Conservation (phyloP, 2,888 invertebrate genomes). For the Hylaea fasciaria region DNA sequence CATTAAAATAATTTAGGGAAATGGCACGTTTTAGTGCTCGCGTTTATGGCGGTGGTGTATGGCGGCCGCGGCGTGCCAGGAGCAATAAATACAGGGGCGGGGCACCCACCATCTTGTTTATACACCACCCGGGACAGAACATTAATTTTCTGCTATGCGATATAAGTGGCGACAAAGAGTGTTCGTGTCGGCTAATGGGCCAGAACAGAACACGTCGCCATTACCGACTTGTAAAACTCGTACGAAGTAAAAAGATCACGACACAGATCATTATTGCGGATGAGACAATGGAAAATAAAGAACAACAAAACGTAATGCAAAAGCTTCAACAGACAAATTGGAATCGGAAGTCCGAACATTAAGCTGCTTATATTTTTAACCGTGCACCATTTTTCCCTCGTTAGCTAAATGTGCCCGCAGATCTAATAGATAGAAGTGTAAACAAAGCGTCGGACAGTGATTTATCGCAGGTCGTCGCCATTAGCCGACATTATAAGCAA, state of each 20-base stretch:
- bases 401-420: conserved; percentile 4
- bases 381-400: conserved; percentile 13
- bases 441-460: conserved; percentile 37
- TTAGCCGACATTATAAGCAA: conserved; percentile 31
- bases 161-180: conserved; percentile 73
- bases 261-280: conserved; percentile 16
- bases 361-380: background rate
- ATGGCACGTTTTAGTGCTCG: conserved; percentile 74
- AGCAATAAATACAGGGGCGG: conserved; percentile 74
- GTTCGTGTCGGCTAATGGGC: conserved; percentile 67
- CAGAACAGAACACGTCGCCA: conserved; percentile 59
- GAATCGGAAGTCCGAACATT: background rate
- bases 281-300: conserved; percentile 26
- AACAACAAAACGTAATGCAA: background rate
- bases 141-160: conserved; percentile 73
- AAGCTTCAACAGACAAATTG: background rate
- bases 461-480: conserved; percentile 33
- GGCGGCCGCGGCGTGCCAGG: conserved; percentile 63
- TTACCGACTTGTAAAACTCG: conserved; percentile 55
- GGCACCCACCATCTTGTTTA: conserved; percentile 70
- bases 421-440: conserved; percentile 27
- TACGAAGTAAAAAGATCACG: conserved; percentile 45
- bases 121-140: conserved; percentile 66
- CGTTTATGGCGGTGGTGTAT: conserved; percentile 71
- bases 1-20: conserved; percentile 79